Evolutionary conservation across 2,888 invertebrate species (phyloP), one percentile per base, ranked within the genome.

Genomic region (Itoplectis maculator): DNA sequence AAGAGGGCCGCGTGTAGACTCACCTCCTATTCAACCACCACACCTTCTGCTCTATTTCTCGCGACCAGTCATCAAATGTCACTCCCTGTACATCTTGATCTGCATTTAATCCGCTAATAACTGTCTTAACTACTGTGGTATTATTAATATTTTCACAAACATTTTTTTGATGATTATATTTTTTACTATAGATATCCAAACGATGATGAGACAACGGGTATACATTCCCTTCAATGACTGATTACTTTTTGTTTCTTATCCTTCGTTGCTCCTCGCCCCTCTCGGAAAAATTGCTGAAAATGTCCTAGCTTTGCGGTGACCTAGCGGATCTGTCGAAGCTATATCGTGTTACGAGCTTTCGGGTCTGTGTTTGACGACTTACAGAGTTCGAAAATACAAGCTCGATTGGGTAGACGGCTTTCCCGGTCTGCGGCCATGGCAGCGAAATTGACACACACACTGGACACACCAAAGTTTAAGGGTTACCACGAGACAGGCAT

Each of bases 321-420:
- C 8, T 20, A 9, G 51, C 51, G 7, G 7, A 8, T 59, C 35
- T 8, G 35, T 35, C 59, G 56, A 59, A 35, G 37, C 15, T 37
- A n/a, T 15, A n/a, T 35, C 56, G 56, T 35, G 29, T 29, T 56
- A 35, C 59, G 37, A 59, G 8, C 59, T 37, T 37, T 59, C 35
- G 4, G 15, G 37, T 59, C 8, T 35, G 59, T 59, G 35, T 59
- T 59, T 59, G 35, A 59, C 59, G 59, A 59, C 59, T 59, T 56
- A 9, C 29, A 23, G 23, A 54, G 20, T 54, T 29, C 7, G 13
- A 56, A 56, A 29, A 56, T 56, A 29, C 56, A 56, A 29, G 56
- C 56, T 56, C 56, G 29, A 29, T 29, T 23, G 56, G 29, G 5
- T 56, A 29, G 56, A 56, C 20, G 18, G 23, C 20, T 54, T 23